phyloP scores from a whole-genome alignment of 2,888 invertebrate species.

The Dasypolia templi region DNA sequence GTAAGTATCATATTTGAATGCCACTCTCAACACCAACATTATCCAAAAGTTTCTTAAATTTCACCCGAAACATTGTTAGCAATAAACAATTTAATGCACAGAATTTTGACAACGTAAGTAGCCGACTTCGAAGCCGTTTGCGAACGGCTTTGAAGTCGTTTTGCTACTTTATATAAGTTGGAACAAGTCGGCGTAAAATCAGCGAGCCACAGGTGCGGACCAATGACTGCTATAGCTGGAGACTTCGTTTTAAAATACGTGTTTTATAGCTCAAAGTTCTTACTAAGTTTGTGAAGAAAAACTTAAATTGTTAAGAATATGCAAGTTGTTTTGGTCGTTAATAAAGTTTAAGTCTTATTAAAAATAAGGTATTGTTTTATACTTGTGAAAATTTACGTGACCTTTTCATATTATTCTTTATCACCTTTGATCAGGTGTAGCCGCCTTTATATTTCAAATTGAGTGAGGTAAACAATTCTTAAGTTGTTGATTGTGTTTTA shows the following conservation, averaged over 20 bases:
- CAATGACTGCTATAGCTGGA: constrained; percentile 49
- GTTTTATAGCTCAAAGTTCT: constrained; percentile 46
- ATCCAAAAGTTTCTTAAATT: background rate
- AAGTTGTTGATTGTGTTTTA: background rate
- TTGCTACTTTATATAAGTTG: constrained; percentile 59
- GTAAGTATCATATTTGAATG: background rate
- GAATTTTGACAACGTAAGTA: constrained; percentile 56
- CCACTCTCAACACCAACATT: background rate
- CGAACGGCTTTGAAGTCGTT: constrained; percentile 48
- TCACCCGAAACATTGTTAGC: background rate
- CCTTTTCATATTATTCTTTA: background rate
- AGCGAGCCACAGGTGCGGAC: constrained; percentile 59
- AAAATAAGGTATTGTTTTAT: background rate
- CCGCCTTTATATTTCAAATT: no score
- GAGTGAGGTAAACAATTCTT: background rate
- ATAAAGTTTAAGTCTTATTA: constrained; percentile 5
- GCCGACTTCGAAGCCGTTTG: constrained; percentile 47
- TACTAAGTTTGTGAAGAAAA: constrained; percentile 40
- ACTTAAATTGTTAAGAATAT: constrained; percentile 29
- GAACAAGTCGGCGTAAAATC: constrained; percentile 60
- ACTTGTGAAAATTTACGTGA: background rate
- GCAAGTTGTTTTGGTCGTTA: constrained; percentile 7
- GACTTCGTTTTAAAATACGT: constrained; percentile 57
- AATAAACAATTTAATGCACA: constrained; percentile 32
- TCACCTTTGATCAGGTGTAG: background rate